These are phyloP conservation scores for Ammospiza nelsoni DNA, from an alignment of 2,113 vertebrate species.

Conservation along the genomic window DNA sequence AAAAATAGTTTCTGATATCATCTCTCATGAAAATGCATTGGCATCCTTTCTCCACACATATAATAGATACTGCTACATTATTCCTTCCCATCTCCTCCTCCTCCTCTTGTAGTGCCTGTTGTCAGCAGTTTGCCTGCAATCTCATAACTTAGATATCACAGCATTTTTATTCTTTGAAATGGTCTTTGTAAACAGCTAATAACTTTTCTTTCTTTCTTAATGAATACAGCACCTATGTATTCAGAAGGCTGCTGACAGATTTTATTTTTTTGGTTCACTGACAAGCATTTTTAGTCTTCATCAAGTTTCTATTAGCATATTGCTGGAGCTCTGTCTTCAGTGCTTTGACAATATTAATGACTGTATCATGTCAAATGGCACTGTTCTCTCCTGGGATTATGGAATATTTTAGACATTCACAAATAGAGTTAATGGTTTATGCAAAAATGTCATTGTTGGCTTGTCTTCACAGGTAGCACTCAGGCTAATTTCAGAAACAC, in stretches of 20 bases:
- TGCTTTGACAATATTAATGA: slow-evolving; percentile 19
- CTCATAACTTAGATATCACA: background rate
- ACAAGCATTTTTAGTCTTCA: slow-evolving; percentile 19
- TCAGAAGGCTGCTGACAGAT: background rate
- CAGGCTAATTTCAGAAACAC: slow-evolving; percentile 32
- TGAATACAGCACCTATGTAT: background rate
- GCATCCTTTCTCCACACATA: background rate
- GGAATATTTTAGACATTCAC: background rate
- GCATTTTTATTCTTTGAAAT: slow-evolving; percentile 9
- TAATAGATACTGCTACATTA: background rate
- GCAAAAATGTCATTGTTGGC: background rate
- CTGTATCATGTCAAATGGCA: background rate
- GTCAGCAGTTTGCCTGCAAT: background rate
- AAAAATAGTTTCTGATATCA: background rate
- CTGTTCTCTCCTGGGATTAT: background rate
- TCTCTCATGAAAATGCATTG: background rate
- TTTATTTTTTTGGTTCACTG: background rate
- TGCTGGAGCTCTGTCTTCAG: background rate
- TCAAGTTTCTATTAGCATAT: slow-evolving; percentile 13
- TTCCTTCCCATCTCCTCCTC: background rate
- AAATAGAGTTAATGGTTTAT: background rate
- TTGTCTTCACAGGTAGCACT: slow-evolving; percentile 14
- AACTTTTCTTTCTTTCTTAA: background rate
- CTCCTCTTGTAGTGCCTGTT: background rate
- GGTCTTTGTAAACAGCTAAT: background rate